A percentile compares a stretch with the other conserved stretches of the same genome.
phyloP scores from a whole-genome alignment of 2,888 invertebrate genomes.

The Pterobdella sp. region DNA sequence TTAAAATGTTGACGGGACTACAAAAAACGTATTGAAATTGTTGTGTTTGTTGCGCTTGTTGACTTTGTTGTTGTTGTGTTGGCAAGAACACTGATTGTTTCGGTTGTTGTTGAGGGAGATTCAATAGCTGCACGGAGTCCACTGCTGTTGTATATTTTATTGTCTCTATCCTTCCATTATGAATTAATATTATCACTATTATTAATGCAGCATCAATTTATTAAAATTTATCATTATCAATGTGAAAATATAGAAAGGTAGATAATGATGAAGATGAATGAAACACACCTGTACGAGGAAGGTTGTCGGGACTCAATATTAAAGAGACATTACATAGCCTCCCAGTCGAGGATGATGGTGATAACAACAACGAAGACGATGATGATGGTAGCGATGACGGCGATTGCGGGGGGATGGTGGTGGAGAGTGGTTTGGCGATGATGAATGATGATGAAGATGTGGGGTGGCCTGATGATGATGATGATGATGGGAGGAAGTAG shows the following conservation, averaged over 20 bases:
- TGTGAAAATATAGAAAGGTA: neutral
- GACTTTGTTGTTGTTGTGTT: neutral
- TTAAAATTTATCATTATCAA: neutral
- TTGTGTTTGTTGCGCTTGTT: neutral
- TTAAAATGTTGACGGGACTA: neutral
- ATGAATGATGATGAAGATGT: neutral
- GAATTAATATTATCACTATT: too few relatives aligned
- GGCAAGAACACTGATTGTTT: neutral
- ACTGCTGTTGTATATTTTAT: neutral
- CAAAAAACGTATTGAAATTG: neutral
- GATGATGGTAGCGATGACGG: slow-evolving; percentile 9
- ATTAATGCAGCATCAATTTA: too few relatives aligned
- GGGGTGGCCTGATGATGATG: neutral
- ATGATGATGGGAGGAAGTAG: slow-evolving; percentile 2
- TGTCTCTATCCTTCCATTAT: too few relatives aligned
- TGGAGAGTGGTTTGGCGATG: neutral
- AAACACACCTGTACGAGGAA: slow-evolving; percentile 1
- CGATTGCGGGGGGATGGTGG: neutral
- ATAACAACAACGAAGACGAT: neutral
- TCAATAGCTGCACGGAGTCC: neutral
- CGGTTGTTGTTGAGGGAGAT: slow-evolving; percentile 16
- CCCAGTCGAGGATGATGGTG: neutral
- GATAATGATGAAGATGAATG: neutral
- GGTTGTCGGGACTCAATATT: neutral
- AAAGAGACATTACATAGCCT: neutral